A percentile compares a stretch with the other conserved stretches of the same genome.
phyloP scores from a whole-genome alignment of 2,113 vertebrate genomes.

The Lanius ludovicianus region DNA sequence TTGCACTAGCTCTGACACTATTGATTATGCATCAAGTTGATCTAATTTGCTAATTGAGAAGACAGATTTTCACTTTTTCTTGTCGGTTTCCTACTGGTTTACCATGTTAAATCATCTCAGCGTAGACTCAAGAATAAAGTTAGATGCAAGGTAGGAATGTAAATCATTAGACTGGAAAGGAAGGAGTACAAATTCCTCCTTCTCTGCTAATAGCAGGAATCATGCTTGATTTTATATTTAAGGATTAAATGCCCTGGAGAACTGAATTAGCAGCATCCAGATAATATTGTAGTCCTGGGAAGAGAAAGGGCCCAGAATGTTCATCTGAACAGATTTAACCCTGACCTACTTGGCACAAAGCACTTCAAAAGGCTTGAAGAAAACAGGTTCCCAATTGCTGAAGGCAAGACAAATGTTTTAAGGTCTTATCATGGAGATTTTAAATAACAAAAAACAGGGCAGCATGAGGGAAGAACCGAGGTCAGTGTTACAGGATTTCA shows the following conservation, averaged over 20 bases:
- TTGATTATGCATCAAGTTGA: not conserved
- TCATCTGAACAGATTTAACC: not conserved
- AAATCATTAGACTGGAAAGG: not conserved
- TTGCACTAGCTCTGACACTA: not conserved
- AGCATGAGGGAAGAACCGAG: not conserved
- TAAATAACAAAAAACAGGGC: not conserved
- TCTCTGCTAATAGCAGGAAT: not conserved
- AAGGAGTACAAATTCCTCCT: not conserved
- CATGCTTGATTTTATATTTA: not conserved
- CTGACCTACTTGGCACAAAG: not conserved
- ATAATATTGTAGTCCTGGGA: not conserved
- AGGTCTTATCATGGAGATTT: not conserved
- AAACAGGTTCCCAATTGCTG: not conserved
- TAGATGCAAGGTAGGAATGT: not conserved
- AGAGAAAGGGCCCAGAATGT: not conserved
- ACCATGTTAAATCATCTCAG: not conserved
- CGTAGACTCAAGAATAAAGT: not conserved
- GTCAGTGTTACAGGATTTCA: not conserved
- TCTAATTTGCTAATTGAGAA: not conserved
- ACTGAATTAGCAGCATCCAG: not conserved
- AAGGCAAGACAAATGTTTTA: not conserved
- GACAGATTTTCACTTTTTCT: not conserved
- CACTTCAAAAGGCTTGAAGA: not conserved
- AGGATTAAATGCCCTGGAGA: not conserved
- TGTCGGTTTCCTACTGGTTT: not conserved